Percentiles rank a stretch among this genome's conserved stretches.
phyloP scores from a whole-genome alignment of 2,113 vertebrate genomes.

The Daubentonia madagascariensis region DNA sequence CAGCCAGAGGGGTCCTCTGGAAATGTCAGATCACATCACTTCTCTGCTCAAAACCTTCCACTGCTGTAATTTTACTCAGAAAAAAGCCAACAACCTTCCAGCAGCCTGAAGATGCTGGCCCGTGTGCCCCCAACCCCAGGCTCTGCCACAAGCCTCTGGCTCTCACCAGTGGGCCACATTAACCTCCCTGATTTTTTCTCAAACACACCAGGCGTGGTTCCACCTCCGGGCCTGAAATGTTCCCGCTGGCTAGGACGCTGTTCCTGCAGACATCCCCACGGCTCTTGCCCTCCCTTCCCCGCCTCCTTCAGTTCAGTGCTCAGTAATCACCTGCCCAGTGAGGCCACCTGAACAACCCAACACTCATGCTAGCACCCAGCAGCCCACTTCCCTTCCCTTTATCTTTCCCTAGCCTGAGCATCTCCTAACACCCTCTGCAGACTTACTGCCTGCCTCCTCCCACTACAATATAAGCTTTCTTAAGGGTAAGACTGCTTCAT shows the following conservation, averaged over 20 bases:
- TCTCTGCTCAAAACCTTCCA: background rate
- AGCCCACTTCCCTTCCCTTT: background rate
- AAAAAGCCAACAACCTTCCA: background rate
- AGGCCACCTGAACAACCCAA: background rate
- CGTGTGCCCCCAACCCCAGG: background rate
- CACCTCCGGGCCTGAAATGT: background rate
- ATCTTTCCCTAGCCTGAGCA: background rate
- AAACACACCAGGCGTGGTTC: background rate
- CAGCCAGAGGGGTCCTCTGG: background rate
- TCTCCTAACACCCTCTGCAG: background rate
- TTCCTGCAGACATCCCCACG: background rate
- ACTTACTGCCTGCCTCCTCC: background rate
- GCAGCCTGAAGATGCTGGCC: background rate
- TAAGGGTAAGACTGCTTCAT: background rate
- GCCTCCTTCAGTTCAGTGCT: background rate
- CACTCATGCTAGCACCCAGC: background rate
- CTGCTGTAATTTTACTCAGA: background rate
- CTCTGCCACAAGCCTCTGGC: background rate
- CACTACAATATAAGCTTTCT: background rate
- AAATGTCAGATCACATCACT: background rate
- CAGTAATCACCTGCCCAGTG: background rate
- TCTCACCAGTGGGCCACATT: background rate
- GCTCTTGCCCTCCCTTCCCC: background rate
- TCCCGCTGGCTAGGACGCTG: too few relatives aligned
- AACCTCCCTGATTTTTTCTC: background rate